phyloP scores from a whole-genome alignment of 2,113 vertebrate species.

The Chionis minor region DNA sequence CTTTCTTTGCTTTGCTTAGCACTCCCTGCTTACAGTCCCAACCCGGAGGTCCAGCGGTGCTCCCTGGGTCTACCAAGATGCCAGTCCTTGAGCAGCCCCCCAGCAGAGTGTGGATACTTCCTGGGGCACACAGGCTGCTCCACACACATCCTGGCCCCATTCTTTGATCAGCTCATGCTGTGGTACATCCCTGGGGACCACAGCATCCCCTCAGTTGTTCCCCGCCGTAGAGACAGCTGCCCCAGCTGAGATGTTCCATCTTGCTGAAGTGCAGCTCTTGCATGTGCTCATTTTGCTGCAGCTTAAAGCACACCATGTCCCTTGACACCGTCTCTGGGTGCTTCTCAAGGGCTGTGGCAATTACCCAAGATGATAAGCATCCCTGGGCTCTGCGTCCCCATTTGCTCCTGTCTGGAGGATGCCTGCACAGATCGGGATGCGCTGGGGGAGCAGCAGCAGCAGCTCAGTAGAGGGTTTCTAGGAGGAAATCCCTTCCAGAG shows the following conservation, averaged over 20 bases:
- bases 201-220: not conserved
- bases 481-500: not conserved
- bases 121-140: not conserved
- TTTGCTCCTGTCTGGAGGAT: too few species aligned
- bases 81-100: not conserved
- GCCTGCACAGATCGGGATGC: not conserved
- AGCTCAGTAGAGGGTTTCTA: not conserved
- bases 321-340: too few species aligned
- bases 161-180: not conserved
- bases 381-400: too few species aligned
- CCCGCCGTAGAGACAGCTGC: not conserved
- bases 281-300: fast-evolving
- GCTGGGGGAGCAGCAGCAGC: fast-evolving
- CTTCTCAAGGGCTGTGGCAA: not conserved
- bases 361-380: fast-evolving
- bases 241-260: not conserved
- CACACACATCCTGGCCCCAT: fast-evolving
- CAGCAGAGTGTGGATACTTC: not conserved
- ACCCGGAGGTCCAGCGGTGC: not conserved
- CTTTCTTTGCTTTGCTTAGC: not conserved
- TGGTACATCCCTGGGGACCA: not conserved
- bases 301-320: fast-evolving
- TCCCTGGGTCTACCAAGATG: not conserved
- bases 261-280: not conserved
- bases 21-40: fast-evolving